Conservation (phyloP, 2,888 invertebrate species). For the Archips crataeganus region DNA sequence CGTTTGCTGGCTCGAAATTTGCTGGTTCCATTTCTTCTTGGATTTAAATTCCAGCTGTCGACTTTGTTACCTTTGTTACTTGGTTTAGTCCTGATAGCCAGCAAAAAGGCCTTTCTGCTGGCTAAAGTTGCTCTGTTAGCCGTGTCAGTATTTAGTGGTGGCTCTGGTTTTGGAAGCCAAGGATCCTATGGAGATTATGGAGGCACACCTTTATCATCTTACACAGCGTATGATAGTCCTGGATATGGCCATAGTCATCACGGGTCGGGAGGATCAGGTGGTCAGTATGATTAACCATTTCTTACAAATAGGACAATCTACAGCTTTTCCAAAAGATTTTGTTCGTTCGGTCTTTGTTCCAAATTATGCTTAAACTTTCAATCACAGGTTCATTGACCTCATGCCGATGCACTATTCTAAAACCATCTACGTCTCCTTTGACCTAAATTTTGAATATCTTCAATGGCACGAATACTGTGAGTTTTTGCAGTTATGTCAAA, state of each 20-base stretch:
- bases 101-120: slow-evolving; percentile 91
- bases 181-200: slow-evolving; percentile 60
- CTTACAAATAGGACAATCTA: neutral
- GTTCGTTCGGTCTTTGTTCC: neutral
- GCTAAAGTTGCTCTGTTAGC: slow-evolving; percentile 91
- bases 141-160: slow-evolving; percentile 88
- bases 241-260: slow-evolving; percentile 67
- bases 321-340: too few species aligned
- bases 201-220: slow-evolving; percentile 65
- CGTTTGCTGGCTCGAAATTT: slow-evolving; percentile 90
- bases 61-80: slow-evolving; percentile 91
- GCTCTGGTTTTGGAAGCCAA: slow-evolving; percentile 74
- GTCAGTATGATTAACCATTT: slow-evolving; percentile 52
- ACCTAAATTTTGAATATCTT: slow-evolving; percentile 47
- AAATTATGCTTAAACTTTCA: slow-evolving; percentile 44
- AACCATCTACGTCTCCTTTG: slow-evolving; percentile 50
- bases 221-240: slow-evolving; percentile 67
- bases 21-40: slow-evolving; percentile 91
- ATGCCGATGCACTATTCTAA: slow-evolving; percentile 68
- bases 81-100: slow-evolving; percentile 89
- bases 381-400: slow-evolving; percentile 65
- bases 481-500: slow-evolving; percentile 45
- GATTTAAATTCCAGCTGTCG: slow-evolving; percentile 92
- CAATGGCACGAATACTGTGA: slow-evolving; percentile 48
- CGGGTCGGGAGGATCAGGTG: slow-evolving; percentile 55